These are phyloP conservation scores for Willisornis vidua DNA, from an alignment of 2,113 vertebrate species.

Conservation along the genomic window DNA sequence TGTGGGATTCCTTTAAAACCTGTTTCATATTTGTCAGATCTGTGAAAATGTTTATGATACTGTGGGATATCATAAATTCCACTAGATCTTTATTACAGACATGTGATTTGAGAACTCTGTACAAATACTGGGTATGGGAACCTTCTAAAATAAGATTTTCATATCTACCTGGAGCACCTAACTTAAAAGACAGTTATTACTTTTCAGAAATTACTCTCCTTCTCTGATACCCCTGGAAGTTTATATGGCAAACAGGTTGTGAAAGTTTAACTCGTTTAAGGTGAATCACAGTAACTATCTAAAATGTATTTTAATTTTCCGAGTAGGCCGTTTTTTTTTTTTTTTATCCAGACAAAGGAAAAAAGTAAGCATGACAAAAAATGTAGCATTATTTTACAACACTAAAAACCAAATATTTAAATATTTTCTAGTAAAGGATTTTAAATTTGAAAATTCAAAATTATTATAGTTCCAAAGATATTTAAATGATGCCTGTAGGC, in stretches of 20 bases:
- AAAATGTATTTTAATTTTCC: not conserved
- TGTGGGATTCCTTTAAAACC: not conserved
- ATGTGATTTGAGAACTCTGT: not conserved
- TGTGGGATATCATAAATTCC: not conserved
- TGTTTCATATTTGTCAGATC: not conserved
- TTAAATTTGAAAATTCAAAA: not conserved
- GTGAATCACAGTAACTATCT: not conserved
- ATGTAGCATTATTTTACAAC: not conserved
- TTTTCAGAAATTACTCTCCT: not conserved
- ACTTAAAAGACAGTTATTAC: not conserved
- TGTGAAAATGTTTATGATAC: not conserved
- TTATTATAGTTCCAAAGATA: not conserved
- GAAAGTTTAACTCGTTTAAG: not conserved
- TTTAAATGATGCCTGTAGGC: not conserved
- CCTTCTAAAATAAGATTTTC: not conserved
- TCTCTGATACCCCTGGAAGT: not conserved
- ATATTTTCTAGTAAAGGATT: not conserved
- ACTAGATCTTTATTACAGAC: not conserved
- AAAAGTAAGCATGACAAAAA: not conserved
- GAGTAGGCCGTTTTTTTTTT: not conserved
- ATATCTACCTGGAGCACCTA: not conserved
- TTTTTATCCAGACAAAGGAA: not conserved
- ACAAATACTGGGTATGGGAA: not conserved
- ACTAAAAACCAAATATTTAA: not conserved
- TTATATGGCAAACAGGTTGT: not conserved